A percentile compares a stretch with the other conserved stretches of the same genome.
These are phyloP conservation scores for Pycnonotus jocosus DNA, from an alignment of 2,113 vertebrate species.

Conservation along the genomic window DNA sequence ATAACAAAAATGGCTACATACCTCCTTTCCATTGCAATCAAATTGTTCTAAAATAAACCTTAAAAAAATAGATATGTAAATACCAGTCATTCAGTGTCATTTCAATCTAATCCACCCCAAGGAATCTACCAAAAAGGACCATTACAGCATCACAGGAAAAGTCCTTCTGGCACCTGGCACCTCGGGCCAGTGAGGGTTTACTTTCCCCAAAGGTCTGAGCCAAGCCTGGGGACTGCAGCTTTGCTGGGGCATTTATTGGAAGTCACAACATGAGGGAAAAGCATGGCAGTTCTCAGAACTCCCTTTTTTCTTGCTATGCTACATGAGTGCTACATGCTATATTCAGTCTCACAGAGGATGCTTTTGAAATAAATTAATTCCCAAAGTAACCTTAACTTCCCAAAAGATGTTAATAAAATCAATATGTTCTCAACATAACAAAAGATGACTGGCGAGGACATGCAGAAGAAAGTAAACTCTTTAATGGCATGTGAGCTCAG, in stretches of 20 bases:
- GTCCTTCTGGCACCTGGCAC: neutral
- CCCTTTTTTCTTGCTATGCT: neutral
- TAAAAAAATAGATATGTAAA: neutral
- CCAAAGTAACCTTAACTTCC: neutral
- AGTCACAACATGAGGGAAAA: fast-evolving
- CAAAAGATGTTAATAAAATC: neutral
- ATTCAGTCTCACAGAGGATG: neutral
- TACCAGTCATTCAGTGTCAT: neutral
- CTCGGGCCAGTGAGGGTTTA: neutral
- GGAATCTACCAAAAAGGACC: neutral
- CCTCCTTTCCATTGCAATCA: neutral
- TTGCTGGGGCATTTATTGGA: neutral
- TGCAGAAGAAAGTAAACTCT: neutral
- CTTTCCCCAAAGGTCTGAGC: fast-evolving
- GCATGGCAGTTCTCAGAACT: neutral
- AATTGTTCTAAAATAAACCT: neutral
- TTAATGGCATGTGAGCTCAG: neutral
- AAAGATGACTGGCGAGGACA: neutral
- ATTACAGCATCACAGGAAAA: neutral
- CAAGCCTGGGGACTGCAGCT: neutral
- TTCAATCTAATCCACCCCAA: neutral
- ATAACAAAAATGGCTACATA: neutral
- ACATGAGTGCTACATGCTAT: neutral
- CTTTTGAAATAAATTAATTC: neutral
- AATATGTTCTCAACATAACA: neutral